Base-by-base conservation (phyloP, 2,888 invertebrate genomes). In the Bhutanitis thaidina region DNA sequence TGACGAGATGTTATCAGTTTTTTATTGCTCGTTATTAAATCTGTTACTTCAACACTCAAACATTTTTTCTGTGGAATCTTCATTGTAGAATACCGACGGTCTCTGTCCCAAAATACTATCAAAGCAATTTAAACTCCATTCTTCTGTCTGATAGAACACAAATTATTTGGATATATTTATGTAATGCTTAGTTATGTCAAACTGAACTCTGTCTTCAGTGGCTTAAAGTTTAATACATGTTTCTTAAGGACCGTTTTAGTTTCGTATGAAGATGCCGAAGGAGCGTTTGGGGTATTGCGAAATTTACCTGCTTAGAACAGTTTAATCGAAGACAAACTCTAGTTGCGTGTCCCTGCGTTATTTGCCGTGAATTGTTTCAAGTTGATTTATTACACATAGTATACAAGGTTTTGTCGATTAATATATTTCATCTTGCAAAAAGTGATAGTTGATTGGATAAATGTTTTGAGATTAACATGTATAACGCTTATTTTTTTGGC, bases 241-340 rank as follows among this genome's bases (percentile, higher is more conserved):
- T 67, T 65, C 9, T 4, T n/a, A 9, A 16, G 10, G 34, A 7
- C 5, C 9, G 16, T 35, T 25, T 14, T 14, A 29, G 38, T 43
- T 62, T 64, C 57, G 63, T 67, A 69, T 69, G 63, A 63, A 62
- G 64, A 59, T 67, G 65, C 59, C 60, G 58, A 61, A 60, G 64
- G 65, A 67, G 62, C 67, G 67, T 69, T 71, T 57, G 64, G 74
- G 64, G 71, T 69, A 71, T 76, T 72, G 77, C 77, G 71, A 79
- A 51, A 77, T 75, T 77, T 83, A 82, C 83, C 82, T 81, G 82
- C 73, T 67, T 60, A 54, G 56, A 57, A 62, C 63, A 65, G 70
- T 69, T 64, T 67, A 68, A 69, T 69, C 66, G 71, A 65, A 64
- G 34, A 47, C 20, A 27, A 51, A 45, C 29, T 36, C 38, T 25